A percentile compares a stretch with the other conserved stretches of the same genome.
Conservation (phyloP, 2,113 vertebrate species). For the Dryoscopus gambensis region DNA sequence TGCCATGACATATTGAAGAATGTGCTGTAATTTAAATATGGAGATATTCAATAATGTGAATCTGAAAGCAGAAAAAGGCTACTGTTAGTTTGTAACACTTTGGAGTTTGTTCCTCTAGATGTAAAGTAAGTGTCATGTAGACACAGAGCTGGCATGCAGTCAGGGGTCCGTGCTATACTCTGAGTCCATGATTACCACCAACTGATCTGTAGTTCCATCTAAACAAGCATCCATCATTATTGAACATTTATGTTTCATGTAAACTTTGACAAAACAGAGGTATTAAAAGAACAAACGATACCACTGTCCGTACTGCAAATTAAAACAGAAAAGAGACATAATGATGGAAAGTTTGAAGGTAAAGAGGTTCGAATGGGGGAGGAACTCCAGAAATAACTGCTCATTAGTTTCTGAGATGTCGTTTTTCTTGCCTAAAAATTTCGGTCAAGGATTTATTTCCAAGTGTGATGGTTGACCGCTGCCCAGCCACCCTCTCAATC, state of each 20-base stretch:
- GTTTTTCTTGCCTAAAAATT: neutral
- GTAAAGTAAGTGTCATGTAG: neutral
- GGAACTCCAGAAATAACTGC: neutral
- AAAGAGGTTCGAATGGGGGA: neutral
- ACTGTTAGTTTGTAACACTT: neutral
- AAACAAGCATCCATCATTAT: neutral
- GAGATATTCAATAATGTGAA: neutral
- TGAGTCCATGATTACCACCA: neutral
- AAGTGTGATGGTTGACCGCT: neutral
- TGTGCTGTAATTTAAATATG: neutral
- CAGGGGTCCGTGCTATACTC: neutral
- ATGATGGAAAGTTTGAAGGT: neutral
- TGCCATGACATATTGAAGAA: neutral
- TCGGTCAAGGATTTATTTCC: neutral
- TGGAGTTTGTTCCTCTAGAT: neutral
- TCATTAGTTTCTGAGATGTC: neutral
- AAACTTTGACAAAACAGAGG: neutral
- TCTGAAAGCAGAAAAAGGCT: neutral
- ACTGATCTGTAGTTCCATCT: neutral
- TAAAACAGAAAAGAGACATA: neutral
- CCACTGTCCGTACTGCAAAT: neutral
- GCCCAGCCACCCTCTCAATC: neutral
- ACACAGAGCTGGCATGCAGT: neutral
- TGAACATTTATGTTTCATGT: neutral
- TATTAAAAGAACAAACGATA: neutral